A percentile compares a stretch with the other conserved stretches of the same genome.
Evolutionary conservation across 2,113 vertebrate species (phyloP).

Genomic region (Chaetura pelagica): DNA sequence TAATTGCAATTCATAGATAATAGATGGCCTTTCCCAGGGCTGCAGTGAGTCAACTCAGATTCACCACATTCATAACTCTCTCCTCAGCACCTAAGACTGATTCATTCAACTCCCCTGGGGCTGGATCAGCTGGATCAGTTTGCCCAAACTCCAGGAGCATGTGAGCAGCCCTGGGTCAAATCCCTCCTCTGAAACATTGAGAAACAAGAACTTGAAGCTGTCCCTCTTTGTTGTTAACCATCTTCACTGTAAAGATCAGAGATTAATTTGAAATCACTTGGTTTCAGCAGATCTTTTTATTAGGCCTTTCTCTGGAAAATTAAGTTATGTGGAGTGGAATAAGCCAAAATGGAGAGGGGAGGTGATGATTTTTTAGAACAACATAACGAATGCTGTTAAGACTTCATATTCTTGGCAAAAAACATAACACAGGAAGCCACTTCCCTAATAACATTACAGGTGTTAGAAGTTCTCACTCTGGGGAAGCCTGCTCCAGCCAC

Average conservation of each 20-base stretch:
- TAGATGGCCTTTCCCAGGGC: fast-evolving
- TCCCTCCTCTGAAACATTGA: not conserved
- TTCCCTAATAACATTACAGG: fast-evolving
- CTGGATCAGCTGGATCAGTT: not conserved
- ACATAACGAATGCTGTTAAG: not conserved
- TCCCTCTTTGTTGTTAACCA: not conserved
- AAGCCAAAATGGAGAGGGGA: not conserved
- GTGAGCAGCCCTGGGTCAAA: fast-evolving
- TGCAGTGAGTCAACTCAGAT: not conserved
- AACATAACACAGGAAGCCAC: not conserved
- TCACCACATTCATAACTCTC: not conserved
- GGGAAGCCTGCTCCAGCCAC: not conserved
- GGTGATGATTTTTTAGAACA: not conserved
- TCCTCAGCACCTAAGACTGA: not conserved
- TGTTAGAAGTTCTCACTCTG: fast-evolving
- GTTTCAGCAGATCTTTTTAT: not conserved
- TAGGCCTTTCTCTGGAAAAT: not conserved
- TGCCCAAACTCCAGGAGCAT: not conserved
- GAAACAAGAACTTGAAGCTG: not conserved
- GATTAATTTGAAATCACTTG: not conserved
- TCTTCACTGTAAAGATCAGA: not conserved
- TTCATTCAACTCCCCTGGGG: fast-evolving
- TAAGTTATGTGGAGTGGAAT: not conserved
- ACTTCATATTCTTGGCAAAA: not conserved
- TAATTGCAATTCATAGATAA: not conserved